Evolutionary conservation across 2,113 vertebrate genomes (phyloP).

Genomic region (Nicator chloris): DNA sequence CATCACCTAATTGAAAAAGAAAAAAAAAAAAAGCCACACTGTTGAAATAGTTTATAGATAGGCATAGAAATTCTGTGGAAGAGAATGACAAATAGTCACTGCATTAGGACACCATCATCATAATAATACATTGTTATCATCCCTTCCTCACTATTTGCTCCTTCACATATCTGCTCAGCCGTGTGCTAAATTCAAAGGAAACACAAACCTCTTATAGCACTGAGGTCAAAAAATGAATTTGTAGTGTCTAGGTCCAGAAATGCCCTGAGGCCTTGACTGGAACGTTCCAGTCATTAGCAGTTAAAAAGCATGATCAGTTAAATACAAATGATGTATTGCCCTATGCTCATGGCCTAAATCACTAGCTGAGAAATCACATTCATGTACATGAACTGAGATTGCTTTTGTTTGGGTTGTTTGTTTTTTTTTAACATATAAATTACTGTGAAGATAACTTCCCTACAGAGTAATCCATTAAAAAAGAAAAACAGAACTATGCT

Average conservation of each 20-base stretch:
- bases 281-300: not conserved
- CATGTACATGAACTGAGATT: not conserved
- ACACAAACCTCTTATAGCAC: not conserved
- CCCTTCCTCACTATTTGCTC: not conserved
- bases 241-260: not conserved
- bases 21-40: not conserved
- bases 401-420: not conserved
- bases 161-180: not conserved
- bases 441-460: not conserved
- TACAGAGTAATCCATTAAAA: not conserved
- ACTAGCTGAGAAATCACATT: not conserved
- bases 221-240: not conserved
- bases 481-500: not conserved
- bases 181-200: not conserved
- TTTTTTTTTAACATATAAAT: not conserved
- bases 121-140: not conserved
- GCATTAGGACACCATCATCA: not conserved
- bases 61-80: not conserved
- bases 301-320: not conserved
- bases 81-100: not conserved
- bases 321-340: not conserved
- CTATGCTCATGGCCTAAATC: not conserved
- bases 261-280: not conserved
- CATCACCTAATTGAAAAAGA: rapidly evolving
- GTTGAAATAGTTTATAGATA: not conserved